Evolutionary conservation across 1,140 invertebrate species (phyloP).

Genomic region (Conus betulinus): DNA sequence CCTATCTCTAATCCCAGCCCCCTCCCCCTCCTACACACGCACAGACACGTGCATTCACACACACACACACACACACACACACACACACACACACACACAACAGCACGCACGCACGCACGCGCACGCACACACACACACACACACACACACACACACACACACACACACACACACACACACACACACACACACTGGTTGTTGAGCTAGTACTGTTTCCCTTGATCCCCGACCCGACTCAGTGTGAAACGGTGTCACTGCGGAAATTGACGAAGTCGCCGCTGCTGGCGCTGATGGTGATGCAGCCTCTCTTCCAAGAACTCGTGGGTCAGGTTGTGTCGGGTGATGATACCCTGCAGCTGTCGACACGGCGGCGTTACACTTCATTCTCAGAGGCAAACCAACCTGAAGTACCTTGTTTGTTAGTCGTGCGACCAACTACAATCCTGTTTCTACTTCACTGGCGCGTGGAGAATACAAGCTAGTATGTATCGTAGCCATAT

Average conservation of each 20-base stretch:
- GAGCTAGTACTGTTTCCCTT: no score
- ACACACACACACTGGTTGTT: neutral
- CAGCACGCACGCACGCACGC: neutral
- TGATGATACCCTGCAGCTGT: conserved; percentile 62
- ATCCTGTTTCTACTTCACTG: no score
- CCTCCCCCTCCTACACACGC: neutral
- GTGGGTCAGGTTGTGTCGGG: conserved; percentile 64
- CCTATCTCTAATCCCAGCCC: no score
- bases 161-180: conserved; percentile 16
- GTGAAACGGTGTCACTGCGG: neutral
- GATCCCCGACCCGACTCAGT: neutral
- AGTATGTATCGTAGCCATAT: no score
- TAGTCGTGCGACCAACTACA: no score
- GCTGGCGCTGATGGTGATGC: conserved; percentile 14
- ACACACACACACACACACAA: conserved; percentile 7
- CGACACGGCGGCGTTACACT: conserved; percentile 27
- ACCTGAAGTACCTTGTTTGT: no score
- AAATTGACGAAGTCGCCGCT: neutral
- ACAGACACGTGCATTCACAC: neutral
- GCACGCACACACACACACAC: neutral
- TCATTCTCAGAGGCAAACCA: no score
- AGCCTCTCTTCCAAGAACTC: conserved; percentile 51
- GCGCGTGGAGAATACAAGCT: neutral
- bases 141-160: neutral
- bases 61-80: conserved; percentile 9